These are phyloP conservation scores for Leucoraja ocellata DNA, from an alignment of 2,797 vertebrate genomes.

Conservation along the genomic window DNA sequence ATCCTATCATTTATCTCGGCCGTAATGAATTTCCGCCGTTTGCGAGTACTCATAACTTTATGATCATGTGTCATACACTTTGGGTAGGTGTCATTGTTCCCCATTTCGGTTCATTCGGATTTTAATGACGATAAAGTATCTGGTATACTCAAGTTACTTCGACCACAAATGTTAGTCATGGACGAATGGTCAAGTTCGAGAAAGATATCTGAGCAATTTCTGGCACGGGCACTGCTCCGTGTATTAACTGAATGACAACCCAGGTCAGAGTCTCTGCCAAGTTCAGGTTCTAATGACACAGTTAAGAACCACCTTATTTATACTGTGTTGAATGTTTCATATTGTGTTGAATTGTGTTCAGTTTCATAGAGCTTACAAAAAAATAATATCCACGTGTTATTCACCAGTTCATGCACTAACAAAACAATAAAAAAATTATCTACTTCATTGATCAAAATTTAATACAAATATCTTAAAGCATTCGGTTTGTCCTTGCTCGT, in stretches of 20 bases:
- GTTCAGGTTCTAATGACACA: constrained; percentile 12
- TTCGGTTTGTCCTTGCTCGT: constrained; percentile 3
- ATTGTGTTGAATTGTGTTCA: neutral
- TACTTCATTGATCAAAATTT: neutral
- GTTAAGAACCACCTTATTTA: neutral
- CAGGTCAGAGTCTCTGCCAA: neutral
- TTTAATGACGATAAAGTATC: neutral
- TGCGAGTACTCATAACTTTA: neutral
- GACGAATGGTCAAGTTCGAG: neutral
- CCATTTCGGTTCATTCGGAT: constrained; percentile 10
- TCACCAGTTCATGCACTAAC: neutral
- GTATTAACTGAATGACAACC: constrained; percentile 18
- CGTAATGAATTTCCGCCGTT: neutral
- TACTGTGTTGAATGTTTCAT: constrained; percentile 12
- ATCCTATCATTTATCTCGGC: neutral
- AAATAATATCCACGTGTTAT: constrained; percentile 28
- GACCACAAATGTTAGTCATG: constrained; percentile 12
- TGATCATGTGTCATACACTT: neutral
- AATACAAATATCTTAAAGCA: constrained; percentile 12
- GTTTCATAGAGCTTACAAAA: constrained; percentile 20
- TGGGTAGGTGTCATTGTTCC: constrained; percentile 8
- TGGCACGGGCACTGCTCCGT: neutral
- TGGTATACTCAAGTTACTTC: neutral
- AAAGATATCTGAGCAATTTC: neutral
- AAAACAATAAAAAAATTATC: constrained; percentile 11